Conservation (phyloP, 2,113 vertebrate species). For the Ophthalmolycus amberensis region DNA sequence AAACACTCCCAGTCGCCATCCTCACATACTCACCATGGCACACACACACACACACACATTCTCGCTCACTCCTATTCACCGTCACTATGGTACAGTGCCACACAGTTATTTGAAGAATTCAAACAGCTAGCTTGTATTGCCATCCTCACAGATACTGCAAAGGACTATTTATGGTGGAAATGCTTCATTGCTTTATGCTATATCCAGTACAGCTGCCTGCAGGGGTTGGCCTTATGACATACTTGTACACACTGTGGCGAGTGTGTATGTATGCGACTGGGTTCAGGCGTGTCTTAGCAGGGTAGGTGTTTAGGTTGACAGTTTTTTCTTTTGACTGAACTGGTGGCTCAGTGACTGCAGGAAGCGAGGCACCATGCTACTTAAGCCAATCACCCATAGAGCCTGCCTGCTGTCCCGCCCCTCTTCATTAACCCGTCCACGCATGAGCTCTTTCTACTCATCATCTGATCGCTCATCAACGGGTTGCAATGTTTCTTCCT, state of each 20-base stretch:
- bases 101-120: constrained; percentile 36
- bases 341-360: constrained; percentile 48
- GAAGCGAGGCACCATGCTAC: constrained; percentile 64
- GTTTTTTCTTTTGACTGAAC: constrained; percentile 70
- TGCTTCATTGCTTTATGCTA: not conserved
- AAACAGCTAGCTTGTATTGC: not conserved
- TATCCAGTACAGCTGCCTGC: constrained; percentile 37
- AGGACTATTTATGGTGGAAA: constrained; percentile 25
- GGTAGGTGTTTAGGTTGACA: constrained; percentile 56
- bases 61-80: constrained; percentile 33
- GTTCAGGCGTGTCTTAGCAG: constrained; percentile 19
- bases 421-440: constrained; percentile 40
- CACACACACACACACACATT: constrained; percentile 39
- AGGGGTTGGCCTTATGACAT: constrained; percentile 34
- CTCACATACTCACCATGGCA: constrained; percentile 45
- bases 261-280: constrained; percentile 14
- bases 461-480: constrained; percentile 35
- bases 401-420: constrained; percentile 64
- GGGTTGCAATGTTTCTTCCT: constrained; percentile 15
- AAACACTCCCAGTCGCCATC: constrained; percentile 72
- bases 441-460: constrained; percentile 31
- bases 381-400: constrained; percentile 72
- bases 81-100: constrained; percentile 7
- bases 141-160: constrained; percentile 2
- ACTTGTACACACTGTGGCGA: not conserved